Conservation (phyloP, 1,140 invertebrate genomes). For the Bombus vancouverensis region DNA sequence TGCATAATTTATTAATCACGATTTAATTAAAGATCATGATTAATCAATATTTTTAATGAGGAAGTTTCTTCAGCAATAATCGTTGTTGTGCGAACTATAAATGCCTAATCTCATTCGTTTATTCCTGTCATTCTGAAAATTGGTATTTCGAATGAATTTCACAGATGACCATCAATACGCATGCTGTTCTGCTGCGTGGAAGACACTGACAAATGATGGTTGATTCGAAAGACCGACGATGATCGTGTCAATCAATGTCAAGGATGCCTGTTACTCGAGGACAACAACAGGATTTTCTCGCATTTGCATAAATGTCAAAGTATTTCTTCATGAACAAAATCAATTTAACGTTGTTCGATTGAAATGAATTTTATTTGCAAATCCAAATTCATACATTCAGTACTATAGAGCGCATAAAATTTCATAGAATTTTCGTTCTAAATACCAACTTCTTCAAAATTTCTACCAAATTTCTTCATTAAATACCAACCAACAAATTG, state of each 20-base stretch:
- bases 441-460: no score
- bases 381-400: not conserved
- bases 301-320: not conserved
- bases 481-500: no score
- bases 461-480: no score
- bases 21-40: not conserved
- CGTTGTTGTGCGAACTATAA: not conserved
- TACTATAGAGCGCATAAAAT: not conserved
- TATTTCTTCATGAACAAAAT: not conserved
- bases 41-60: not conserved
- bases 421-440: not conserved
- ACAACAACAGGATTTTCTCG: not conserved
- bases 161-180: constrained; percentile 24
- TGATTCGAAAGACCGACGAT: constrained; percentile 31
- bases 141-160: constrained; percentile 24
- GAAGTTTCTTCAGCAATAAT: not conserved
- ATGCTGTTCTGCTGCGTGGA: not conserved
- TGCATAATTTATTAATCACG: not conserved
- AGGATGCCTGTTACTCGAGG: not conserved
- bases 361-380: not conserved
- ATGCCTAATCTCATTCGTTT: constrained; percentile 17
- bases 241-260: constrained; percentile 44
- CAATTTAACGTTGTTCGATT: not conserved
- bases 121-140: constrained; percentile 7
- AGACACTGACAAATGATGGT: constrained; percentile 49